Evolutionary conservation across 2,797 vertebrate genomes (phyloP).

Genomic region (Caiman crocodilus): DNA sequence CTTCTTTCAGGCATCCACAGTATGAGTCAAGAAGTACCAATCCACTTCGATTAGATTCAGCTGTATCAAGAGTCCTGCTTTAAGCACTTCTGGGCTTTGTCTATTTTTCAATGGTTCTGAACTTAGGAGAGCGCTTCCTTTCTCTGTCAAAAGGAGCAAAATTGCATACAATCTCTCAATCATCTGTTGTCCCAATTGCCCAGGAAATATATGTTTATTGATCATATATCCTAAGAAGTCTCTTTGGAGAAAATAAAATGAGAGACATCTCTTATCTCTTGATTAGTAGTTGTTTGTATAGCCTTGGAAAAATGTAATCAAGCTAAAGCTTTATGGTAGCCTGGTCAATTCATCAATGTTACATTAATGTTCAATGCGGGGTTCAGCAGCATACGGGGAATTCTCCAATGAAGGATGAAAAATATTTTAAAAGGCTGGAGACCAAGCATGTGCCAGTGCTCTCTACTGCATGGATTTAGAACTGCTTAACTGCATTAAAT

Average conservation of each 20-base stretch:
- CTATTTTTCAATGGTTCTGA: neutral
- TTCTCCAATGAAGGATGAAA: too few relatives aligned
- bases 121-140: neutral
- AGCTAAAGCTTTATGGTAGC: neutral
- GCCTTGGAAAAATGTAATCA: neutral
- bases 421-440: too few relatives aligned
- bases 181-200: neutral
- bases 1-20: conserved; percentile 37
- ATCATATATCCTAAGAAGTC: neutral
- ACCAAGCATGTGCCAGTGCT: too few relatives aligned
- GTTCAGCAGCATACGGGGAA: too few relatives aligned
- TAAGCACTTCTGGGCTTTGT: conserved; percentile 33
- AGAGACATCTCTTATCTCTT: neutral
- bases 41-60: conserved; percentile 54
- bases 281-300: neutral
- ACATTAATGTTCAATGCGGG: neutral
- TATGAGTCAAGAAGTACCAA: conserved; percentile 35
- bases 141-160: neutral
- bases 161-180: neutral
- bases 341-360: neutral
- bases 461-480: too few relatives aligned
- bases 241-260: neutral
- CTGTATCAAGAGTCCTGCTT: neutral
- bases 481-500: too few relatives aligned
- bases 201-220: neutral